phyloP scores from a whole-genome alignment of 2,888 invertebrate species.

The Poecilobothrus nobilitatus region DNA sequence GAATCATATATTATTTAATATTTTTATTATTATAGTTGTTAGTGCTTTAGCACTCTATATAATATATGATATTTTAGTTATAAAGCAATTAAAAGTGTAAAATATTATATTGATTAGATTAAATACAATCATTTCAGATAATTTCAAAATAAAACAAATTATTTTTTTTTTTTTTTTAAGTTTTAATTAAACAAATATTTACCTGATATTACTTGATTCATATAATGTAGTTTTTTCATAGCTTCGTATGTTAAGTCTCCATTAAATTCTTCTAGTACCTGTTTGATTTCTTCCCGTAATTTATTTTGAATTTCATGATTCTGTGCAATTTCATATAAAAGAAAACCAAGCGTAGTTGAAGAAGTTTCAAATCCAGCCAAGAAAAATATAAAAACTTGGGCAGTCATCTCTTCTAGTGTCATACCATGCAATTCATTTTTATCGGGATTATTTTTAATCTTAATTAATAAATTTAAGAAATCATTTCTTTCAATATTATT shows the following conservation, averaged over 20 bases:
- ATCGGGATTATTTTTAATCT: constrained; percentile 43
- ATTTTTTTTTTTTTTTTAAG: constrained; percentile 14
- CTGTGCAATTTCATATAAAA: constrained; percentile 36
- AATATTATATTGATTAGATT: no score
- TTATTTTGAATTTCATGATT: constrained; percentile 32
- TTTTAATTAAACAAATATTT: constrained; percentile 12
- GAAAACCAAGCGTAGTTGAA: constrained; percentile 52
- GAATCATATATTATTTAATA: neutral
- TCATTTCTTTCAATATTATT: constrained; percentile 47
- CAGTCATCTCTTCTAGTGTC: constrained; percentile 35
- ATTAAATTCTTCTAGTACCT: constrained; percentile 28
- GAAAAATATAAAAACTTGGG: constrained; percentile 38
- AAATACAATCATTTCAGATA: no score
- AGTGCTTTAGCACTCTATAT: neutral
- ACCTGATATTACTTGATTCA: constrained; percentile 37
- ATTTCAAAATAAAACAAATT: neutral
- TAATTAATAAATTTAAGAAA: constrained; percentile 50
- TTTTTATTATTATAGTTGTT: neutral
- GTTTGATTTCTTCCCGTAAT: constrained; percentile 29
- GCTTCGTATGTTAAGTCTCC: constrained; percentile 33
- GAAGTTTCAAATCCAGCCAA: constrained; percentile 55
- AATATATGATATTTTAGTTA: neutral
- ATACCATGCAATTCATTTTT: constrained; percentile 25
- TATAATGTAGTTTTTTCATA: constrained; percentile 33
- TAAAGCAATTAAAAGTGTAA: neutral